Base-by-base conservation (phyloP, 2,797 vertebrate genomes). In the Apogon hyalosoma region DNA sequence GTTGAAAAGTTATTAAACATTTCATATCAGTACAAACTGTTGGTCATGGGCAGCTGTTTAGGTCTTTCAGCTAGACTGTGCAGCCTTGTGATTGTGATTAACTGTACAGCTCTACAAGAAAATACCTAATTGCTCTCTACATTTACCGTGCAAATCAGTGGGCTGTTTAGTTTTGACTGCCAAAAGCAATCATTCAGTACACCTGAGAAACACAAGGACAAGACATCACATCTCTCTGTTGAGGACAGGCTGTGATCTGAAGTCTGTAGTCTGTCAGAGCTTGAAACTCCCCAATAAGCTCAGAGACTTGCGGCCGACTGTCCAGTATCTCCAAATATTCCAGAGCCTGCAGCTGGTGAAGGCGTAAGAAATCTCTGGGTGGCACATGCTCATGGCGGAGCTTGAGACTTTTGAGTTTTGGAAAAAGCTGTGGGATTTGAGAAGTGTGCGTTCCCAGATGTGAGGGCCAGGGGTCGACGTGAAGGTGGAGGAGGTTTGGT, bases 401-500 rank as follows among this genome's bases (percentile, higher is more conserved):
- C 45, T 63, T 83, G 4, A 92, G 80, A 54, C 55, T 79, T 59
- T 4, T 77, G 63, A 92, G 87, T 12, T 78, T 80, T 1, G 87
- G 86, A 11, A 90, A 91, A 0, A 90, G 82, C 0, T 15, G 4
- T 11, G 87, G 78, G 56, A 92, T 83, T 8, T 43, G 52, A 69
- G 66, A 72, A 0, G 65, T 38, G 28, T 7, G 8, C 9, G 39
- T 10, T 19, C 79, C 77, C 57, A 79, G 15, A 41, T 49, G 43
- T 13, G 70, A 79, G 3, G 82, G 83, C 87, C 83, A 86, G 1
- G 72, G 12, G 51, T 91, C 87, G 0, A 92, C 2, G 51, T 88
- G 84, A 7, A 92, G 85, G 43, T 85, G 88, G 6, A 72, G 75
- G 41, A 91, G 87, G 50, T 83, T 14, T 3, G 88, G 88, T 11